These are phyloP conservation scores for Idaea dimidiata DNA, from an alignment of 2,888 invertebrate species.

Conservation along the genomic window DNA sequence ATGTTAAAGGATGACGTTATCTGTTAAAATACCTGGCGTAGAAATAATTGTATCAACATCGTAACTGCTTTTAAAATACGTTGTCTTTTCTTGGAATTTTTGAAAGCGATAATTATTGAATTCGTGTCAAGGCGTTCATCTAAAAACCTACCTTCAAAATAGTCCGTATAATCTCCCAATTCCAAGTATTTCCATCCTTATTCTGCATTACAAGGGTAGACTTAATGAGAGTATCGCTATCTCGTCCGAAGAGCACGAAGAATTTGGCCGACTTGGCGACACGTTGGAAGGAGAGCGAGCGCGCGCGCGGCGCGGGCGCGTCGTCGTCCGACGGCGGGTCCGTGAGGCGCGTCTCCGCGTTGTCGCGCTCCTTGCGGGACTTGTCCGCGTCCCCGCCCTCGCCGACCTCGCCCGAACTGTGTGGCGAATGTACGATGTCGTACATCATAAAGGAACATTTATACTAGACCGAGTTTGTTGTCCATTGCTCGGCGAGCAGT, in stretches of 20 bases:
- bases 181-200: conserved; percentile 92
- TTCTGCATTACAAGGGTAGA: conserved; percentile 90
- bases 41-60: no score
- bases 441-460: no score
- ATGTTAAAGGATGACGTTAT: no score
- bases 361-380: conserved; percentile 58
- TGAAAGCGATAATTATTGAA: no score
- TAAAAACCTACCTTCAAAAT: conserved; percentile 86
- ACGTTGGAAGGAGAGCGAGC: conserved; percentile 57
- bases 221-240: conserved; percentile 85
- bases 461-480: no score
- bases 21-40: no score
- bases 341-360: conserved; percentile 47
- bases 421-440: conserved; percentile 90
- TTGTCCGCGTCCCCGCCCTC: conserved; percentile 22
- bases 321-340: not conserved
- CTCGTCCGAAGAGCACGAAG: conserved; percentile 80
- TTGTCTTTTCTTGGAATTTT: no score
- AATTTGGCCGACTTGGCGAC: conserved; percentile 70
- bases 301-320: conserved; percentile 15
- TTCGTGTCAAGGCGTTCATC: no score
- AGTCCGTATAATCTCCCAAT: conserved; percentile 94
- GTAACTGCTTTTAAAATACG: no score
- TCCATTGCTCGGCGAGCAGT: no score
- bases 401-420: conserved; percentile 79